Conservation (phyloP, 2,888 invertebrate genomes). For the Tryphoninae sp. region DNA sequence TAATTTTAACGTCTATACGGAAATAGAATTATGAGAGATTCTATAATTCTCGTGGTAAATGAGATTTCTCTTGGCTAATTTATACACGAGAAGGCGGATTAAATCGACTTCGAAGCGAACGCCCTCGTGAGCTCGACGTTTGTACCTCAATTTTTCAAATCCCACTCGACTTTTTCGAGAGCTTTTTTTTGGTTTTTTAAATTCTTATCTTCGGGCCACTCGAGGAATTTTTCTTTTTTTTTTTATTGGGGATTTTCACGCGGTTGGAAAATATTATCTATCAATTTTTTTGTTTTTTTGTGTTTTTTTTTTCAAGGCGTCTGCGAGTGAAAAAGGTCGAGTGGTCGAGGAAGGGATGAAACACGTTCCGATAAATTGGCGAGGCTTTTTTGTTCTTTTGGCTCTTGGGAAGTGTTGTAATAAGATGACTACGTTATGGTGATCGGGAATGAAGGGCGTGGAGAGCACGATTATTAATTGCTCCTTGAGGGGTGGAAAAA, state of each 20-base stretch:
- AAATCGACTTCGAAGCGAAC: constrained; percentile 50
- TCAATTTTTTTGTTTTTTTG: constrained; percentile 64
- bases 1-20: constrained; percentile 43
- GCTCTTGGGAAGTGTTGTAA: constrained; percentile 65
- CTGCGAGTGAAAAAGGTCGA: constrained; percentile 74
- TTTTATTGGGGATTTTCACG: neutral
- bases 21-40: constrained; percentile 55
- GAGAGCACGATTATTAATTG: constrained; percentile 75
- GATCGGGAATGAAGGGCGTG: constrained; percentile 65
- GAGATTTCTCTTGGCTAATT: constrained; percentile 45
- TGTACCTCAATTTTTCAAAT: neutral
- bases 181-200: neutral
- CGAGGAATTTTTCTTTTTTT: constrained; percentile 12
- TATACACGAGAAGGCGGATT: constrained; percentile 47
- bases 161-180: constrained; percentile 21
- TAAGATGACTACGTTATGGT: constrained; percentile 74
- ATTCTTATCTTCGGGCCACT: neutral
- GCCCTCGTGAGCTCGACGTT: constrained; percentile 2
- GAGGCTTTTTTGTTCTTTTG: constrained; percentile 62
- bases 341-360: constrained; percentile 67
- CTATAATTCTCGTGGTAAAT: constrained; percentile 35
- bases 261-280: constrained; percentile 70
- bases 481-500: constrained; percentile 65
- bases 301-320: neutral
- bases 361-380: constrained; percentile 74